Conservation (phyloP, 2,113 vertebrate genomes). For the Glareola pratincola region DNA sequence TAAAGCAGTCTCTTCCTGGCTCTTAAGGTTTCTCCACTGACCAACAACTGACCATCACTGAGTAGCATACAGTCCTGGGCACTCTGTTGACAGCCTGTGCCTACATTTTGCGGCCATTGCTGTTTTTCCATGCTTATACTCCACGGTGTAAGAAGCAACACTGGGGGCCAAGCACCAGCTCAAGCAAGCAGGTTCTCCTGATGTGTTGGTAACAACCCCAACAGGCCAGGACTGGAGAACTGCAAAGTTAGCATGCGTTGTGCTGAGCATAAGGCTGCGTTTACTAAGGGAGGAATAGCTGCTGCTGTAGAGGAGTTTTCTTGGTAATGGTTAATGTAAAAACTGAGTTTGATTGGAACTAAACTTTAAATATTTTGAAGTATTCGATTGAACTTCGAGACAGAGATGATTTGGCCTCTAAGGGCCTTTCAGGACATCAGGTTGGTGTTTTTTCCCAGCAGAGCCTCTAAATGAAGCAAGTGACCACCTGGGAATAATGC, state of each 20-base stretch:
- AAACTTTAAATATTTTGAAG: background rate
- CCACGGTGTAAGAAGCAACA: background rate
- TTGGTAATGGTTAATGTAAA: background rate
- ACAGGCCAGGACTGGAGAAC: fast-evolving
- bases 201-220: background rate
- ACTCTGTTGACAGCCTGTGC: background rate
- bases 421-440: background rate
- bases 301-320: background rate
- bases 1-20: background rate
- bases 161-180: background rate
- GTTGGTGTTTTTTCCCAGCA: background rate
- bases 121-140: background rate
- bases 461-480: background rate
- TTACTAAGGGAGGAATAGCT: background rate
- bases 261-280: background rate
- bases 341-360: background rate
- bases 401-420: background rate
- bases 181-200: background rate
- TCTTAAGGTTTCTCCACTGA: background rate
- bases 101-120: fast-evolving
- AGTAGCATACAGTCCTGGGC: fast-evolving
- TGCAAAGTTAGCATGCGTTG: background rate
- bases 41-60: background rate
- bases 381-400: background rate
- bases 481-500: background rate